phyloP scores from a whole-genome alignment of 2,888 invertebrate species.

The Stegophylla sp. region DNA sequence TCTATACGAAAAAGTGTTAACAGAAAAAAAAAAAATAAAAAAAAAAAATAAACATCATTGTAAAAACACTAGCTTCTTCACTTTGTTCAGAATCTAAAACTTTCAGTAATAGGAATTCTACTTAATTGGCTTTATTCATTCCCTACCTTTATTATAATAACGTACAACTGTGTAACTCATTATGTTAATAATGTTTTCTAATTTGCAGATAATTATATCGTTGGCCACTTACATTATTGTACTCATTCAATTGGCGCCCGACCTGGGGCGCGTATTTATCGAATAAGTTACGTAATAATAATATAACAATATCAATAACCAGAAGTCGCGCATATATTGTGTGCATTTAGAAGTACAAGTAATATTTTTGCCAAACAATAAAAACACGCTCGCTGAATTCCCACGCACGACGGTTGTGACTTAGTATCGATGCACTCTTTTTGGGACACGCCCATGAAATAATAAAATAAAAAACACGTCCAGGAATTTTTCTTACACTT shows the following conservation, averaged over 20 bases:
- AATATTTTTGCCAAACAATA: conserved; percentile 21
- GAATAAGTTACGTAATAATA: conserved; percentile 25
- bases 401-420: conserved; percentile 27
- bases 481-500: conserved; percentile 38
- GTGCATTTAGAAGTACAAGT: conserved; percentile 17
- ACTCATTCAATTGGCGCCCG: conserved; percentile 46
- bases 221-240: conserved; percentile 54
- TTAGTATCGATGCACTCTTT: conserved; percentile 34
- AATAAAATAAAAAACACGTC: conserved; percentile 6
- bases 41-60: too few species aligned
- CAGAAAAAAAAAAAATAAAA: too few species aligned
- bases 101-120: background rate
- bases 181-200: background rate
- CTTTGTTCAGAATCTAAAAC: background rate
- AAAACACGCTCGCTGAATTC: background rate
- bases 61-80: too few species aligned
- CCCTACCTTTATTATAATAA: too few species aligned
- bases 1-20: too few species aligned
- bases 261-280: conserved; percentile 46
- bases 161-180: too few species aligned
- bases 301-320: conserved; percentile 20
- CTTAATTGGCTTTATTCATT: too few species aligned
- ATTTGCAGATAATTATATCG: conserved; percentile 50
- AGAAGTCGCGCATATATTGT: background rate
- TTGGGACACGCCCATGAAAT: conserved; percentile 42